Evolutionary conservation across 2,888 invertebrate genomes (phyloP), one percentile per base, ranked within the genome.

Genomic region (Rhamphomyia laevipes): DNA sequence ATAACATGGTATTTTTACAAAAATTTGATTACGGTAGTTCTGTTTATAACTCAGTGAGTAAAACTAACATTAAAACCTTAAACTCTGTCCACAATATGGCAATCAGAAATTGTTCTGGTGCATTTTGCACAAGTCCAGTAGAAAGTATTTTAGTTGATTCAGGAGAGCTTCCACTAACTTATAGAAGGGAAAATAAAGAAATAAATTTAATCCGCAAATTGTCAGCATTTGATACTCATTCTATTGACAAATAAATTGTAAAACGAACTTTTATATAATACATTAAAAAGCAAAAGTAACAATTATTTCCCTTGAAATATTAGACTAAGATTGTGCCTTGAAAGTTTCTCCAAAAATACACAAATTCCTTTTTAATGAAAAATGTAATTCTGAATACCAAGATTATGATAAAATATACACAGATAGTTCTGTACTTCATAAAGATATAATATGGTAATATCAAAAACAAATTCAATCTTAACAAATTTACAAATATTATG

Each of bases 251-350:
- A 13, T 4, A 18, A 40, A 12, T 18, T n/a, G 13, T 1, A 4
- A 12, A 40, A 10, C 1, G 6, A 18, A 12, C 6, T 18, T 12
- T 5, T n/a, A 12, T 40, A 12, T 11, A 18, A 40, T 13, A 40
- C 11, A 6, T 13, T 40, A 18, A 18, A 40, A 18, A 12, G 18
- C 12, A 40, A 12, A 11, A 18, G 6, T 4, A 2, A 18, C 30
- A 48, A 44, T 9, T 48, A 38, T 27, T 43, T 43, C 11, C 48
- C 44, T 13, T 6, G 30, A 10, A 43, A 44, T 38, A 6, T 44
- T 9, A 16, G 42, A 18, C 37, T 44, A 40, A 30, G 38, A 27
- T 17, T 11, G 38, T 30, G 11, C 4, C 11, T 27, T 31, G 27
- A 31, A 37, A 11, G 35, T n/a, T 4, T 2, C 6, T 2, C 6